Percentiles rank a stretch among this genome's conserved stretches.
phyloP scores from a whole-genome alignment of 2,888 invertebrate species.

The Mantis religiosa region DNA sequence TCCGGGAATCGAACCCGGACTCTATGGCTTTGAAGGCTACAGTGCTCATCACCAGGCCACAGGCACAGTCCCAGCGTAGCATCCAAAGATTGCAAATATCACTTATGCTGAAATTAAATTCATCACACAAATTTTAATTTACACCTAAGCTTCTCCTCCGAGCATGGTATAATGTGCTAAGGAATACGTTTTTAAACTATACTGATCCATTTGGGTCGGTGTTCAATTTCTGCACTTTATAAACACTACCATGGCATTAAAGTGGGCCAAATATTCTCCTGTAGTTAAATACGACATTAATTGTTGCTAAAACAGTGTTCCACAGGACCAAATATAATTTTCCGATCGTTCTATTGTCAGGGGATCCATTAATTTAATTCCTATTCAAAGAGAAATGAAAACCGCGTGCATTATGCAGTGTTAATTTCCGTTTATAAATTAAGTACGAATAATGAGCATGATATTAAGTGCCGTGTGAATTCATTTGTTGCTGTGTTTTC shows the following conservation, averaged over 20 bases:
- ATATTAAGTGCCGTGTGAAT: not conserved
- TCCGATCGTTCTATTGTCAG: not conserved
- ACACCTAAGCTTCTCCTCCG: too few relatives aligned
- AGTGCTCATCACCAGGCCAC: too few relatives aligned
- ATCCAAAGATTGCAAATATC: too few relatives aligned
- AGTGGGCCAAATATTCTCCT: not conserved
- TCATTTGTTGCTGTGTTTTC: not conserved
- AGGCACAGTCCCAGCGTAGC: too few relatives aligned
- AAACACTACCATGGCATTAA: not conserved
- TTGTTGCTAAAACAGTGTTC: not conserved
- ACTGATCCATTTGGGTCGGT: too few relatives aligned
- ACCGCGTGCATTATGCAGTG: not conserved
- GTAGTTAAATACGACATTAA: not conserved
- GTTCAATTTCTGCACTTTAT: not conserved
- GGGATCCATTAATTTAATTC: not conserved
- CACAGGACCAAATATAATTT: not conserved
- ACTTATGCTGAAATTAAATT: too few relatives aligned
- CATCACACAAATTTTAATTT: too few relatives aligned
- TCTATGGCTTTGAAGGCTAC: too few relatives aligned
- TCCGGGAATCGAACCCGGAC: too few relatives aligned
- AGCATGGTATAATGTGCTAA: too few relatives aligned
- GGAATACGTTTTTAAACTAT: too few relatives aligned
- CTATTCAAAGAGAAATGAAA: not conserved
- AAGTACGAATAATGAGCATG: not conserved
- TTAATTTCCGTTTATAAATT: not conserved